A percentile compares a stretch with the other conserved stretches of the same genome.
Evolutionary conservation across 2,888 invertebrate species (phyloP).

Genomic region (Tipula vernalis): DNA sequence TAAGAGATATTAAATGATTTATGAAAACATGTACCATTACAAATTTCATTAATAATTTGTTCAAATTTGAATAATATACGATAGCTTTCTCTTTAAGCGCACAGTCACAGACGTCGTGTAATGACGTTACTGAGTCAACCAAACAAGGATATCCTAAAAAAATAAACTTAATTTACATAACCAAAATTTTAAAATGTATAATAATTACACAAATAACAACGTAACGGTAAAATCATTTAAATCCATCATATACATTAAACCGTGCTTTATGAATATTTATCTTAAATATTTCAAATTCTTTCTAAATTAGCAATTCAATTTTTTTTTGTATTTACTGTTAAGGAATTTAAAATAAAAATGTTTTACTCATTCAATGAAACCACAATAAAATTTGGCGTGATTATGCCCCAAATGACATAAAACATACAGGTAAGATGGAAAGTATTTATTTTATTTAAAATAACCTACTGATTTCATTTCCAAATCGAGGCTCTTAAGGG

Average conservation of each 20-base stretch:
- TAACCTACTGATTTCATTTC: not conserved
- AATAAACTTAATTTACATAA: not conserved
- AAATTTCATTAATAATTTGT: too few relatives aligned
- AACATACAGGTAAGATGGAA: not conserved
- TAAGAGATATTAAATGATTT: too few relatives aligned
- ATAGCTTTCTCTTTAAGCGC: not conserved
- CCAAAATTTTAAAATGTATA: not conserved
- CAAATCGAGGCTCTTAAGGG: not conserved
- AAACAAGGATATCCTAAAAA: not conserved
- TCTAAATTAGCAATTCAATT: not conserved
- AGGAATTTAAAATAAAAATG: not conserved
- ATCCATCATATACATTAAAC: not conserved
- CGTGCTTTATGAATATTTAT: not conserved
- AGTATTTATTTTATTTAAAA: not conserved
- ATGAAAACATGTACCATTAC: too few relatives aligned
- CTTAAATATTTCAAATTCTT: not conserved
- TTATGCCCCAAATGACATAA: not conserved
- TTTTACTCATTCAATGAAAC: not conserved
- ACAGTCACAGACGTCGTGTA: not conserved
- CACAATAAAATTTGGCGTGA: not conserved
- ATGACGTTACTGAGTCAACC: not conserved
- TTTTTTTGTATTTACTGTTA: not conserved
- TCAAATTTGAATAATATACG: too few relatives aligned
- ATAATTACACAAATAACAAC: not conserved
- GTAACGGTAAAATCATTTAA: not conserved